These are phyloP conservation scores for Pristionchus exspectatus DNA, from an alignment of 2,888 invertebrate genomes.

Conservation along the genomic window DNA sequence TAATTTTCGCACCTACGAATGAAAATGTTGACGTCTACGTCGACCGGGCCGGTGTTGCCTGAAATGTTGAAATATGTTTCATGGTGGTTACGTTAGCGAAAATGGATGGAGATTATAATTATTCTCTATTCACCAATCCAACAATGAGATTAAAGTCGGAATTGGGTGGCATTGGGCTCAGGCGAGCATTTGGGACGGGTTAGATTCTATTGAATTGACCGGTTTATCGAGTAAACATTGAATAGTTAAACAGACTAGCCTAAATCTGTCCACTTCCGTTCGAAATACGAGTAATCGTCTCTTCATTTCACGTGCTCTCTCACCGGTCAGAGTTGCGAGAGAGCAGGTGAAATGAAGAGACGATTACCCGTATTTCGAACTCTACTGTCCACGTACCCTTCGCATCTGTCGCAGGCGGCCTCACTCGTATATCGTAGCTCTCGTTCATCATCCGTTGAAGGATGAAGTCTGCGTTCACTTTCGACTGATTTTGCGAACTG, in stretches of 20 bases:
- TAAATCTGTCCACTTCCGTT: too few relatives aligned
- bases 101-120: not conserved
- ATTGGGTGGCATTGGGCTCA: too few relatives aligned
- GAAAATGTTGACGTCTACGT: constrained; percentile 49
- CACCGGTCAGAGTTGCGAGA: too few relatives aligned
- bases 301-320: too few relatives aligned
- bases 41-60: constrained; percentile 34
- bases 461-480: constrained; percentile 52
- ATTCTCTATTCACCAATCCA: not conserved
- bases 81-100: not conserved
- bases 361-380: too few relatives aligned
- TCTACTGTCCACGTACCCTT: not conserved
- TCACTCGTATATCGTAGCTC: constrained; percentile 51
- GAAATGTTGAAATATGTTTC: not conserved
- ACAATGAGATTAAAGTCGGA: too few relatives aligned
- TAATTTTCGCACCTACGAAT: constrained; percentile 43
- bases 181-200: too few relatives aligned
- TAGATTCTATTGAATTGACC: too few relatives aligned
- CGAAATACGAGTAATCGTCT: too few relatives aligned
- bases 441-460: constrained; percentile 54
- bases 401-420: constrained; percentile 7
- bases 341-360: too few relatives aligned
- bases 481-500: not conserved
- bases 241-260: too few relatives aligned
- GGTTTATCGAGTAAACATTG: too few relatives aligned